Percentiles rank a stretch among this genome's conserved stretches.
These are phyloP conservation scores for Scolopax mira DNA, from an alignment of 2,113 vertebrate genomes.

Conservation along the genomic window DNA sequence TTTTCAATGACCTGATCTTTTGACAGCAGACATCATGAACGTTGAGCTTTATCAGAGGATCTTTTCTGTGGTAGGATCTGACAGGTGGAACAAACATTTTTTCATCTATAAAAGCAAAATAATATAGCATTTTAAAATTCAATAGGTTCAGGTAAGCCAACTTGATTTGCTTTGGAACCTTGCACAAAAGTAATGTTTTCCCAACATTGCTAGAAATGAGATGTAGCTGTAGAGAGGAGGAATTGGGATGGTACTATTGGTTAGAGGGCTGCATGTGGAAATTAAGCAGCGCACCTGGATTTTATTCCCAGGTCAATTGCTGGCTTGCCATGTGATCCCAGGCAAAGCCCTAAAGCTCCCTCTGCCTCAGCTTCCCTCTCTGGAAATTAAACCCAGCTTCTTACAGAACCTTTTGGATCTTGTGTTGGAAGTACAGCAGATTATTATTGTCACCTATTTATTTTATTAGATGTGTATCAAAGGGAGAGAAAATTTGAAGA, in stretches of 20 bases:
- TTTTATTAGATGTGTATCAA: neutral
- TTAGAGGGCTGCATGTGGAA: neutral
- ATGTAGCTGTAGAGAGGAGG: neutral
- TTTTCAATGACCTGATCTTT: neutral
- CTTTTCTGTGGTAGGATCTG: neutral
- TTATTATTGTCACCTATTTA: neutral
- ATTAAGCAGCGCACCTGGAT: neutral
- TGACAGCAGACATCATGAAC: neutral
- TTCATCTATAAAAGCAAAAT: neutral
- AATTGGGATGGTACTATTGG: neutral
- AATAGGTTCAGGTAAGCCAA: neutral
- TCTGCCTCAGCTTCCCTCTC: neutral
- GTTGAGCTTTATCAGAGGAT: neutral
- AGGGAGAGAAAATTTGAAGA: neutral
- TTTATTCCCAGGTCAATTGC: neutral
- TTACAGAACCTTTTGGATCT: neutral
- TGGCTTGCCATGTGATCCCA: neutral
- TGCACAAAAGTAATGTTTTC: neutral
- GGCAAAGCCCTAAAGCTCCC: neutral
- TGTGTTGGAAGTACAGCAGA: neutral
- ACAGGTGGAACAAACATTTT: neutral
- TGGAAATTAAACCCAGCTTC: constrained; percentile 2
- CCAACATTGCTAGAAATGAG: neutral
- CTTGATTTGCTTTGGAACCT: neutral
- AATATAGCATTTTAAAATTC: neutral